phyloP scores from a whole-genome alignment of 2,888 invertebrate species.

The Hanleya hanleyi region DNA sequence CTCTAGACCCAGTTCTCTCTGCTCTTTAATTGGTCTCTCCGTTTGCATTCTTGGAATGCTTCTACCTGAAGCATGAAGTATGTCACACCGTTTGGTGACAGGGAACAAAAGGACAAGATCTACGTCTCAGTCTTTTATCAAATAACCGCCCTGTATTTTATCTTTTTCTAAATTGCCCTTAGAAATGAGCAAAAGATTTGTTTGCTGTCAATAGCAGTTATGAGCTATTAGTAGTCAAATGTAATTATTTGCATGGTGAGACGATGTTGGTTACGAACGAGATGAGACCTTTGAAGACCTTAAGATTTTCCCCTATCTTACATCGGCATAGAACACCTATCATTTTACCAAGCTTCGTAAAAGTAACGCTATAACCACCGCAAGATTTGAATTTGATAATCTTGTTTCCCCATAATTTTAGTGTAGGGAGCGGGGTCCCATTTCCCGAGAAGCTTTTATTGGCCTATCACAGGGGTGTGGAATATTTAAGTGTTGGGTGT shows the following conservation, averaged over 20 bases:
- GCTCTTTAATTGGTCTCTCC: not conserved
- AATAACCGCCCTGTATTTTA: not conserved
- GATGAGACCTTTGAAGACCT: too few relatives aligned
- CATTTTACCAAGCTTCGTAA: too few relatives aligned
- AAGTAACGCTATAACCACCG: too few relatives aligned
- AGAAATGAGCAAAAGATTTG: not conserved
- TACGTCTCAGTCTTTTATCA: not conserved
- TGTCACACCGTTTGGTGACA: not conserved
- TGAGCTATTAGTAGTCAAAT: not conserved
- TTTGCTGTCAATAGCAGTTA: not conserved
- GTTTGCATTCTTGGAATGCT: slow-evolving; percentile 5
- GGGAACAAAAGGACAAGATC: slow-evolving; percentile 5
- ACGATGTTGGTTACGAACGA: not conserved
- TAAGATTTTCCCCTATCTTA: too few relatives aligned
- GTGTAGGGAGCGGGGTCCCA: too few relatives aligned
- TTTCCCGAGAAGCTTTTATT: too few relatives aligned
- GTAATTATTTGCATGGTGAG: slow-evolving; percentile 1
- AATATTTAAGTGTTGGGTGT: too few relatives aligned
- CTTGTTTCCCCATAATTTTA: too few relatives aligned
- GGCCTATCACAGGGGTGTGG: too few relatives aligned
- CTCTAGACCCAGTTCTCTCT: not conserved
- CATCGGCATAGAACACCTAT: too few relatives aligned
- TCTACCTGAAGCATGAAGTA: slow-evolving; percentile 1
- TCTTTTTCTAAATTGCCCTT: not conserved
- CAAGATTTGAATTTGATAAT: too few relatives aligned